A percentile compares a stretch with the other conserved stretches of the same genome.
These are phyloP conservation scores for Clamator glandarius DNA, from an alignment of 2,797 vertebrate genomes.

Conservation along the genomic window DNA sequence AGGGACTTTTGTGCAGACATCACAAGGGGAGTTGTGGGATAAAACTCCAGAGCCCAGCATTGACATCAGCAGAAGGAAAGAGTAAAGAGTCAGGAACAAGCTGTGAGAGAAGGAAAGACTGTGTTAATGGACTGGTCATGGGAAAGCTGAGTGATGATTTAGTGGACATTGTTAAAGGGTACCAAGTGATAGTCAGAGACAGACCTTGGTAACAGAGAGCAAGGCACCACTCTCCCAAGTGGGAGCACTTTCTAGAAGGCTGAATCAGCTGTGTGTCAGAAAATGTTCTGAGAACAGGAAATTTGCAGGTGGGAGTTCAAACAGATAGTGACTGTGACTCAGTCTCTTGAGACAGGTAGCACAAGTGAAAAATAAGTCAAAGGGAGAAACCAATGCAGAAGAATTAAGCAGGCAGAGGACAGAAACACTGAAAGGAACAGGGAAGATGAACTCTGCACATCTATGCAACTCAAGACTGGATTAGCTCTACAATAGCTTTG, in stretches of 20 bases:
- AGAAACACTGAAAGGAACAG: background rate
- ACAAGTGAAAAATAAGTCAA: background rate
- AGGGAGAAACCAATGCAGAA: background rate
- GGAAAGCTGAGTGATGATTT: background rate
- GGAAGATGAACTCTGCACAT: background rate
- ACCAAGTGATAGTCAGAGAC: background rate
- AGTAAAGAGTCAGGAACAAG: background rate
- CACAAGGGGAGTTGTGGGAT: background rate
- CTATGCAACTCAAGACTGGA: background rate
- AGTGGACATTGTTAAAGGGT: background rate
- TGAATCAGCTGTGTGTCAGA: background rate
- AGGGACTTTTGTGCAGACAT: background rate
- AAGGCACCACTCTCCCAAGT: background rate
- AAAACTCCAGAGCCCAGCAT: background rate
- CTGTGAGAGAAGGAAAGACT: background rate
- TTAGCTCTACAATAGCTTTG: background rate
- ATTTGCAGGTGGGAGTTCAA: background rate
- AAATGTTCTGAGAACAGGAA: background rate
- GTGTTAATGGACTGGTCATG: background rate
- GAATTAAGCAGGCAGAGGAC: background rate
- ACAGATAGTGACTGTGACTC: background rate
- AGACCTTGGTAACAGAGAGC: background rate
- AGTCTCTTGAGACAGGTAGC: background rate
- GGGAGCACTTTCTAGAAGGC: background rate
- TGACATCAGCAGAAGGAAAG: background rate